Percentiles rank a stretch among this genome's conserved stretches.
phyloP scores from a whole-genome alignment of 2,797 vertebrate species.

The Enteromius treurensis region DNA sequence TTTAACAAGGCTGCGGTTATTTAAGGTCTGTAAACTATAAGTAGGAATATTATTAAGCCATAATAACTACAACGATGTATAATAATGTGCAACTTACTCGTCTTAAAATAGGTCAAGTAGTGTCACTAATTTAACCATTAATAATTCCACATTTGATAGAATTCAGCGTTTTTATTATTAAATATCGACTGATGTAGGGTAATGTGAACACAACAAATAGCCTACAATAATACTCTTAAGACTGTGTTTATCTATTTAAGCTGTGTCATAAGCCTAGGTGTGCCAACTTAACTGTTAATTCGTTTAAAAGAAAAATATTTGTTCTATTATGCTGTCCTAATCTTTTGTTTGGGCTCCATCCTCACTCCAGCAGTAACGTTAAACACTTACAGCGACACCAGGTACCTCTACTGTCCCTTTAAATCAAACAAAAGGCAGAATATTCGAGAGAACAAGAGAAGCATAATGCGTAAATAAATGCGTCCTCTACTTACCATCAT shows the following conservation, averaged over 20 bases:
- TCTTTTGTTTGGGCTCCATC: slow-evolving; percentile 6
- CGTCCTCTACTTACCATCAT: slow-evolving; percentile 71
- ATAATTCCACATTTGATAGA: background rate
- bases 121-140: slow-evolving; percentile 1
- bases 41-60: background rate
- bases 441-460: slow-evolving; percentile 61
- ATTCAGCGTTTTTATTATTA: background rate
- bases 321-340: background rate
- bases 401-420: slow-evolving; percentile 74
- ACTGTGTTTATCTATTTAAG: background rate
- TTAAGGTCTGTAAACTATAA: background rate
- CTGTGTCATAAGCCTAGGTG: background rate
- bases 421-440: slow-evolving; percentile 65
- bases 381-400: background rate
- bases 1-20: background rate
- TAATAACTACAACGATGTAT: background rate
- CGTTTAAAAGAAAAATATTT: background rate
- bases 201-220: background rate
- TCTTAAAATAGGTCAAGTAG: background rate
- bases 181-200: background rate
- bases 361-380: background rate
- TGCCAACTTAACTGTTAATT: background rate
- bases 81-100: background rate
- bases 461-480: slow-evolving; percentile 30
- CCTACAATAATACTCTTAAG: background rate